phyloP scores from a whole-genome alignment of 2,888 invertebrate genomes.

The Acanthosepion esculentum region DNA sequence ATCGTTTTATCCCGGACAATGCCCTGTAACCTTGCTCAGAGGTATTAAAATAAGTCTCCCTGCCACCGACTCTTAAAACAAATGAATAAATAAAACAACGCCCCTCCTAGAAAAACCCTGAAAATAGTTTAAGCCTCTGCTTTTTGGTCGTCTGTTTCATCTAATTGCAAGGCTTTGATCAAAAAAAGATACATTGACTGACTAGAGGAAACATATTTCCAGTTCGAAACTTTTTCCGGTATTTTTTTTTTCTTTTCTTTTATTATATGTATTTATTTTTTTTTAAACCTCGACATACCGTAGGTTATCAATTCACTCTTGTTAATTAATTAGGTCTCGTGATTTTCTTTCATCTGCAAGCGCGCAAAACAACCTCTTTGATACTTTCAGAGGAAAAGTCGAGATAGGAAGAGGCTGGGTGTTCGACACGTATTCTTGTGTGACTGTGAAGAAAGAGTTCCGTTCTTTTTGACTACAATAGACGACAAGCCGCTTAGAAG shows the following conservation, averaged over 20 bases:
- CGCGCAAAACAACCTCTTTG: conserved; percentile 33
- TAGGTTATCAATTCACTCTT: not conserved
- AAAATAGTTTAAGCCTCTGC: too few species aligned
- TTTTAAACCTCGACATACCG: not conserved
- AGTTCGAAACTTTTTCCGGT: not conserved
- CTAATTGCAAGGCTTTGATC: not conserved
- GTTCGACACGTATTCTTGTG: not conserved
- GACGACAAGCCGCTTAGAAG: conserved; percentile 21
- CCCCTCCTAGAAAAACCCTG: too few species aligned
- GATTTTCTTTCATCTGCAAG: not conserved
- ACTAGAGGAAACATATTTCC: not conserved
- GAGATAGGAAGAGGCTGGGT: not conserved
- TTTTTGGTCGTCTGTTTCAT: not conserved
- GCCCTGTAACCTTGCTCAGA: too few species aligned
- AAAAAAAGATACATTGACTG: not conserved
- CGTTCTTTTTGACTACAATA: conserved; percentile 22
- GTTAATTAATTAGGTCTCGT: conserved; percentile 33
- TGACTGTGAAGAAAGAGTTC: conserved; percentile 1
- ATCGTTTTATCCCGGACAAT: too few species aligned
- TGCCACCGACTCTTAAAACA: too few species aligned
- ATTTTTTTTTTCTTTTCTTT: not conserved
- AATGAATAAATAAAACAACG: too few species aligned
- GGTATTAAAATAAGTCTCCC: too few species aligned
- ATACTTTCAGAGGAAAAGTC: conserved; percentile 11
- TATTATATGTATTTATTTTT: not conserved